These are phyloP conservation scores for Takifugu ocellatus DNA, from an alignment of 2,797 vertebrate genomes.

Conservation along the genomic window DNA sequence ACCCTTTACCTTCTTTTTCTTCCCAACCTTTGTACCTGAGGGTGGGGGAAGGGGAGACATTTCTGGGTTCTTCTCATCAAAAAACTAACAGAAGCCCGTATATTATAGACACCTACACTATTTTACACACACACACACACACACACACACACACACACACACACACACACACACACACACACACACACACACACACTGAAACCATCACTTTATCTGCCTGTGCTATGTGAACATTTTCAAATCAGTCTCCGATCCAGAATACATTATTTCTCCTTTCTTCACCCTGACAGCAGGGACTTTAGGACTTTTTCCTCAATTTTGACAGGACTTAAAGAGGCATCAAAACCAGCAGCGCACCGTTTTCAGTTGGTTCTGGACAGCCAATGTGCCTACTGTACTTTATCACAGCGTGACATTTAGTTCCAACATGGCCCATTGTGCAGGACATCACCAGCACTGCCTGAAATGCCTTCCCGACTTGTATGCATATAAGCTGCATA, in stretches of 20 bases:
- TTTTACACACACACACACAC: not conserved
- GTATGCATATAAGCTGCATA: conserved; percentile 53
- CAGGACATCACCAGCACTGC: conserved; percentile 14
- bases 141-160: not conserved
- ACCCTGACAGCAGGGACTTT: conserved; percentile 45
- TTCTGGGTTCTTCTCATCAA: conserved; percentile 6
- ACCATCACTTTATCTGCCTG: conserved; percentile 32
- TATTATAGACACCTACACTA: not conserved
- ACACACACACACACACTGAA: conserved; percentile 20
- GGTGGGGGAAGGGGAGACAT: conserved; percentile 10
- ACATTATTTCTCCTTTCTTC: conserved; percentile 42
- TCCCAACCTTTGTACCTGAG: conserved; percentile 90
- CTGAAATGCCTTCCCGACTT: conserved; percentile 41
- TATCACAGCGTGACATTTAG: conserved; percentile 68
- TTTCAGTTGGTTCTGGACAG: conserved; percentile 33
- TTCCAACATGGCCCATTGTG: conserved; percentile 35
- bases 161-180: too few species aligned
- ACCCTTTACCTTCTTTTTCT: conserved; percentile 95
- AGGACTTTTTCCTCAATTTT: conserved; percentile 55
- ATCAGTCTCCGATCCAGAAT: conserved; percentile 27
- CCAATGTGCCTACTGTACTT: conserved; percentile 34
- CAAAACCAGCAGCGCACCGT: conserved; percentile 42
- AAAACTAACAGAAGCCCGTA: conserved; percentile 11
- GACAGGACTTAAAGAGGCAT: conserved; percentile 60
- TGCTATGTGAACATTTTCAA: conserved; percentile 32